Conservation (phyloP, 2,797 vertebrate genomes). For the Macrochelys suwanniensis region DNA sequence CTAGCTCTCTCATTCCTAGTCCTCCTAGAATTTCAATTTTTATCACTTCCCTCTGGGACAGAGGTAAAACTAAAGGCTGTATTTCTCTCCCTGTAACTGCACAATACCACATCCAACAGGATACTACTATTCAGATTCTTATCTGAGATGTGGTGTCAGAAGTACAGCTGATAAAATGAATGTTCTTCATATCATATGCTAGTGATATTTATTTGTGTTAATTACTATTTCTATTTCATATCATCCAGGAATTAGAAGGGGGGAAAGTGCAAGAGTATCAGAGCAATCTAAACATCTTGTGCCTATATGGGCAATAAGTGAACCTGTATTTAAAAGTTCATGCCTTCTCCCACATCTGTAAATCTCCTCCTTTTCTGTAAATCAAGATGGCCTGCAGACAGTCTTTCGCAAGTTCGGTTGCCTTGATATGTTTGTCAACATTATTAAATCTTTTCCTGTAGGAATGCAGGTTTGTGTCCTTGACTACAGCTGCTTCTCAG, state of each 20-base stretch:
- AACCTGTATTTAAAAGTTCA: conserved; percentile 25
- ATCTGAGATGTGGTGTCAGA: background rate
- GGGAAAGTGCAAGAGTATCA: conserved; percentile 1
- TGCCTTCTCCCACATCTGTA: background rate
- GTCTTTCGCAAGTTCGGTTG: background rate
- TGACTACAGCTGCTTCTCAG: background rate
- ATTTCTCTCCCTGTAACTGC: background rate
- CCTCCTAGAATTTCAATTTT: conserved; percentile 34
- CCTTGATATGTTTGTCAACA: background rate
- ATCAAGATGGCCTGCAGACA: background rate
- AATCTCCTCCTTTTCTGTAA: background rate
- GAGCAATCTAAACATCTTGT: accelerated
- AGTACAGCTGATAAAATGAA: background rate
- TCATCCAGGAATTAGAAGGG: background rate
- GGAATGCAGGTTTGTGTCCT: background rate
- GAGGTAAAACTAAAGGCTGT: background rate
- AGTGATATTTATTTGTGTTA: background rate
- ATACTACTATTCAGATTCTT: background rate
- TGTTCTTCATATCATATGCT: background rate
- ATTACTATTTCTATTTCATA: background rate
- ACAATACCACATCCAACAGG: background rate
- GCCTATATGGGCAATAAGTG: background rate
- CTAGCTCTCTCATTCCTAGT: background rate
- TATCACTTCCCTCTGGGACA: background rate
- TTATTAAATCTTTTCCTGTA: background rate